Conservation (phyloP, 2,888 invertebrate species). For the Brenthis daphne region DNA sequence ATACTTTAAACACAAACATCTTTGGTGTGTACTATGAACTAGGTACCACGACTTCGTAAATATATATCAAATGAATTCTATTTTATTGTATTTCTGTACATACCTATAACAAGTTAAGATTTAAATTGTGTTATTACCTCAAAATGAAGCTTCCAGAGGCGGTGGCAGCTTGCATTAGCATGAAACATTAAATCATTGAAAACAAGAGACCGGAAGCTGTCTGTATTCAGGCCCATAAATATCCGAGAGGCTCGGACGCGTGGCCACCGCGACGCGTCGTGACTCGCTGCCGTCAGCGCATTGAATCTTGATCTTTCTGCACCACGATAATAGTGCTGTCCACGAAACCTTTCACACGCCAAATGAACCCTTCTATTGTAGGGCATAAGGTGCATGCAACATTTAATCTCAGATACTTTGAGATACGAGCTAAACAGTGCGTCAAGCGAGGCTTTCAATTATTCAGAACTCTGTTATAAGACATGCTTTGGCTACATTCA, state of each 20-base stretch:
- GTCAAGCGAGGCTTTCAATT: conserved; percentile 63
- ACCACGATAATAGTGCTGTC: conserved; percentile 45
- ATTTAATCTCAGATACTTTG: conserved; percentile 10
- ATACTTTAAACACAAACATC: not conserved
- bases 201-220: conserved; percentile 36
- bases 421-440: conserved; percentile 58
- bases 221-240: conserved; percentile 34
- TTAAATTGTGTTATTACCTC: not conserved
- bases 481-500: conserved; percentile 38
- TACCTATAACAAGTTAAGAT: too few relatives aligned
- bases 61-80: not conserved
- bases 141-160: not conserved
- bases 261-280: conserved; percentile 57
- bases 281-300: conserved; percentile 64
- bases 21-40: too few relatives aligned
- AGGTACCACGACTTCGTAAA: not conserved
- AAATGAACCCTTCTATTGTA: conserved; percentile 29
- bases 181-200: conserved; percentile 23
- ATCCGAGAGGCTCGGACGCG: conserved; percentile 33
- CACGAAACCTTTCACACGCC: conserved; percentile 10
- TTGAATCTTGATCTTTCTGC: conserved; percentile 64
- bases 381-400: not conserved
- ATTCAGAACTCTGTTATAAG: conserved; percentile 63
- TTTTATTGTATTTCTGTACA: not conserved
- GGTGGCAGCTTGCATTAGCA: not conserved